Evolutionary conservation across 2,888 invertebrate species (phyloP).

Genomic region (Agapetus fuscipes): DNA sequence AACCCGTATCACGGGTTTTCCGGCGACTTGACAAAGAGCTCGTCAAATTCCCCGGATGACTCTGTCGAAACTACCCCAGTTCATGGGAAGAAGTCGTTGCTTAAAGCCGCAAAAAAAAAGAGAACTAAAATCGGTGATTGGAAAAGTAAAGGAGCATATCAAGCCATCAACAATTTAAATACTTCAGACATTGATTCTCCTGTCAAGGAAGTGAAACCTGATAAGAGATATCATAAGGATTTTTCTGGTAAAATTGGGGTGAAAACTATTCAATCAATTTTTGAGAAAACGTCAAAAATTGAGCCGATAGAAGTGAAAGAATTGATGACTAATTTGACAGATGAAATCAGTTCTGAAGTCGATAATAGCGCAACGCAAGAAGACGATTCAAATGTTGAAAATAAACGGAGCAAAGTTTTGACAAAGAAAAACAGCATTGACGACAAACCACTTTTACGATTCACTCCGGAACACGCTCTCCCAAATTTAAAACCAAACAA

Average conservation of each 20-base stretch:
- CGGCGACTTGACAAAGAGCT: slow-evolving; percentile 22
- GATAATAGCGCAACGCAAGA: slow-evolving; percentile 1
- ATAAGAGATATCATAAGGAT: slow-evolving; percentile 11
- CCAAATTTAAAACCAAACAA: slow-evolving; percentile 13
- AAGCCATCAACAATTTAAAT: slow-evolving; percentile 33
- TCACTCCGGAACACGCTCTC: slow-evolving; percentile 15
- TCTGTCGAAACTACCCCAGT: slow-evolving; percentile 45
- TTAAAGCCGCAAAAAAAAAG: slow-evolving; percentile 35
- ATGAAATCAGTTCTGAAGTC: slow-evolving; percentile 5
- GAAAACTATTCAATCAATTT: slow-evolving; percentile 35
- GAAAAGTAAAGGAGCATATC: slow-evolving; percentile 38
- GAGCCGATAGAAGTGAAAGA: slow-evolving; percentile 1
- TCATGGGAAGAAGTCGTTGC: slow-evolving; percentile 37
- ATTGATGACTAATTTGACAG: slow-evolving; percentile 6
- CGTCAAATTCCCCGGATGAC: slow-evolving; percentile 30
- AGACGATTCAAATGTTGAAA: background rate
- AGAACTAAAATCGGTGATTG: slow-evolving; percentile 33
- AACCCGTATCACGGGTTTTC: slow-evolving; percentile 13
- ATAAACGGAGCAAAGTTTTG: background rate
- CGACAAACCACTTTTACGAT: slow-evolving; percentile 11
- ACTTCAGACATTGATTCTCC: slow-evolving; percentile 33
- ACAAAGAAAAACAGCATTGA: background rate
- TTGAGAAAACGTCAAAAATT: slow-evolving; percentile 25
- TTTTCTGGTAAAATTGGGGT: slow-evolving; percentile 37
- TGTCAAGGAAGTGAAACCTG: slow-evolving; percentile 10